phyloP scores from a whole-genome alignment of 2,888 invertebrate species.

The Drosophila emarginata region DNA sequence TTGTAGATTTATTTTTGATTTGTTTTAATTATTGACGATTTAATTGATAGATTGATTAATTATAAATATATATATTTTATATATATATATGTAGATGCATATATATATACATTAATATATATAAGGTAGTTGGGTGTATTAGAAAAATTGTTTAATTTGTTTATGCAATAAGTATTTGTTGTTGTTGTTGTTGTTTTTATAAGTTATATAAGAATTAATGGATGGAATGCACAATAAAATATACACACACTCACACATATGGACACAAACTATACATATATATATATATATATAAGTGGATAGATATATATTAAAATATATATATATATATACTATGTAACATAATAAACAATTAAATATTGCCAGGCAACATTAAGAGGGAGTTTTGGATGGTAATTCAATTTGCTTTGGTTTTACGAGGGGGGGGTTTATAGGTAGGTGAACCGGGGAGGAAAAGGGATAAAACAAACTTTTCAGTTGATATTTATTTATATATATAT shows the following conservation, averaged over 20 bases:
- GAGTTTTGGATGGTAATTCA: slow-evolving; percentile 22
- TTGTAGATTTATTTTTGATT: slow-evolving; percentile 34
- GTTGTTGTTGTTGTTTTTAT: slow-evolving; percentile 21
- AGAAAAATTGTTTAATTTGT: slow-evolving; percentile 70
- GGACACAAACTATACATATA: slow-evolving; percentile 37
- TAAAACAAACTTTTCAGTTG: slow-evolving; percentile 19
- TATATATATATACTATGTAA: slow-evolving; percentile 34
- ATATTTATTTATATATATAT: slow-evolving; percentile 1
- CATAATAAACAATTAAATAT: slow-evolving; percentile 49
- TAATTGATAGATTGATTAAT: slow-evolving; percentile 6
- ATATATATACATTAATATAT: slow-evolving; percentile 3
- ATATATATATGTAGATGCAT: slow-evolving; percentile 10
- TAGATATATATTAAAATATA: slow-evolving; percentile 29
- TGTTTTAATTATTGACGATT: slow-evolving; percentile 62
- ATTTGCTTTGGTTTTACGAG: slow-evolving; percentile 18
- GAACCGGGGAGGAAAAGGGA: background rate
- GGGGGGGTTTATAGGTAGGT: background rate
- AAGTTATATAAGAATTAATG: slow-evolving; percentile 53
- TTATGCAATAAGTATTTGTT: slow-evolving; percentile 15
- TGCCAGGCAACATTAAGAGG: slow-evolving; percentile 51
- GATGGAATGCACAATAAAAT: slow-evolving; percentile 70
- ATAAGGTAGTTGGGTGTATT: slow-evolving; percentile 1
- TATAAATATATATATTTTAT: slow-evolving; percentile 19
- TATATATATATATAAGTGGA: slow-evolving; percentile 30
- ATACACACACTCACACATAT: slow-evolving; percentile 47